phyloP scores from a whole-genome alignment of 2,113 vertebrate genomes.

The Campylorhamphus procurvoides region DNA sequence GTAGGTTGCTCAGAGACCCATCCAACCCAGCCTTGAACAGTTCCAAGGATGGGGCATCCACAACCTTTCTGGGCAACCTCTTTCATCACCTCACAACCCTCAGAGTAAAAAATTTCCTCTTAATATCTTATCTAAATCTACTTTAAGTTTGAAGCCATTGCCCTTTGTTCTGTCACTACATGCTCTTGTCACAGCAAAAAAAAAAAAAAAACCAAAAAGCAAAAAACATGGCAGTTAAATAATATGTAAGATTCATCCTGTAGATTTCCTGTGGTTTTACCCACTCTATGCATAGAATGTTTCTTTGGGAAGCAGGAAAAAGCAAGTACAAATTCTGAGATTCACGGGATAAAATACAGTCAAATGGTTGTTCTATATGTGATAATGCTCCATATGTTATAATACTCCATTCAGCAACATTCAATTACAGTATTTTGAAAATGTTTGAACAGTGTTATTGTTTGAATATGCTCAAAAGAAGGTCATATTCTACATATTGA shows the following conservation, averaged over 20 bases:
- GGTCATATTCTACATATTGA: background rate
- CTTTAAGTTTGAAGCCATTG: background rate
- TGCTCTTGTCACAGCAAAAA: background rate
- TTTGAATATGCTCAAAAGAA: background rate
- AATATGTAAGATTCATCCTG: background rate
- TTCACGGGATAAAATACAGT: background rate
- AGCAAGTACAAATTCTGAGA: background rate
- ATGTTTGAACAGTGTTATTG: background rate
- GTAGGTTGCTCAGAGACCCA: background rate
- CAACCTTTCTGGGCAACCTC: background rate
- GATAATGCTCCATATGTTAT: background rate
- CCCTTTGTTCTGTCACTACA: background rate
- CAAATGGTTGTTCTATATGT: accelerated
- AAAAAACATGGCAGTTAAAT: background rate
- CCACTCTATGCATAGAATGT: background rate
- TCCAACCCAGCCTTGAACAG: background rate
- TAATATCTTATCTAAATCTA: background rate
- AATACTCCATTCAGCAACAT: background rate
- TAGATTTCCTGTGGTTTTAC: background rate
- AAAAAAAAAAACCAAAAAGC: too few species aligned
- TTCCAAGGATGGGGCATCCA: background rate
- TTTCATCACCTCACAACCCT: background rate
- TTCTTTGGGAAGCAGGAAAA: background rate
- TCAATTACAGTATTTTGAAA: background rate
- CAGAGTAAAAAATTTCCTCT: background rate